Base-by-base conservation (phyloP, 2,797 vertebrate species). In the Phalloptychus januarius region DNA sequence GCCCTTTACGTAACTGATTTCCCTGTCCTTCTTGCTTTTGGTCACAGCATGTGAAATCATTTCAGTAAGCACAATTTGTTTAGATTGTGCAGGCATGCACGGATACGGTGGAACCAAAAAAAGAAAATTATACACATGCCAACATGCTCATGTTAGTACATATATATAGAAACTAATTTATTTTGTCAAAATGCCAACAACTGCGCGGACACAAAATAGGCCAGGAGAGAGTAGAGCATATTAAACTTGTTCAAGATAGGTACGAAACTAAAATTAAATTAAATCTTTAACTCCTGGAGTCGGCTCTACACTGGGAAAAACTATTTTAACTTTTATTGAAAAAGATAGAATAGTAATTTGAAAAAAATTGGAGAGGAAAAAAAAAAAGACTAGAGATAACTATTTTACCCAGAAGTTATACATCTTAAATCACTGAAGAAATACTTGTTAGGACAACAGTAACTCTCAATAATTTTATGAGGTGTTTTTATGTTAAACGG, bases 61-160 rank as follows among this genome's bases (percentile, higher is more conserved):
- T 72, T 72, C 44, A 73, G 11, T 10, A 2, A 28, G 12, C 18
- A 42, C 36, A 78, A 23, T 28, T 65, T 31, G 45, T 31, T 61
- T 58, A 48, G 56, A 28, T 40, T 78, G 54, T 61, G 45, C 36
- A 76, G 54, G 6, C 38, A n/a, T 50, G 54, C 54, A 63, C 69
- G 44, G 44, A 63, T 18, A 25, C 2, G 11, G 38, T 67, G 23
- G 38, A 67, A 56, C 25, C 25, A 56, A 56, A 12, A 28, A 56
- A 28, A n/a, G 25, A 54, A 54, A 56, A 56, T 28, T 56, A 40
- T 45, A 36, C 45, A 45, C 52, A 1, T 70, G 61, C 63, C 70
- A 63, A 36, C 5, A 70, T 10, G 56, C 25, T 75, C 18, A 56
- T 42, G 38, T 70, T 36, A 18, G 48, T 7, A 36, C 67, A 58